Base-by-base conservation (phyloP, 1,140 invertebrate genomes). In the Cotesia glomerata region DNA sequence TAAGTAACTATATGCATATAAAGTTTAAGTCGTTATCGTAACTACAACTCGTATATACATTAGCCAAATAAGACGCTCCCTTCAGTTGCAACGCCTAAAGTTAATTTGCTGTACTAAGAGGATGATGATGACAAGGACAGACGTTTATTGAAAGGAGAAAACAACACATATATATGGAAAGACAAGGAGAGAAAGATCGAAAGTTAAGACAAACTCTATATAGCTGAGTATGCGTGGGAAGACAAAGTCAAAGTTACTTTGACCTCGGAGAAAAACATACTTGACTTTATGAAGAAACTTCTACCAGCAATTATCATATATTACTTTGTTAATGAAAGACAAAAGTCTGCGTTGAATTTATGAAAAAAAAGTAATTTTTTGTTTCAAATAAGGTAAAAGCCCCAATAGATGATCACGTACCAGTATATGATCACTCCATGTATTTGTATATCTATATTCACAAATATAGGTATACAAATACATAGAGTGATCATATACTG, bases 11-110 rank as follows among this genome's bases (percentile, higher is more conserved):
- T 65, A 39, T 65, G 14, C 49, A 65, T n/a, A 34, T 62, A 13
- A 13, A 18, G 5, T 62, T 26, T 35, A 14, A 35, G 59, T 62
- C 45, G 36, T 65, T 65, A 36, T 65, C 14, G 59, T 32, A 18
- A 32, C 26, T 35, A n/a, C 36, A 49, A n/a, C 63, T 65, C 49
- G 63, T 13, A 36, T 39, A 51, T 65, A 36, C 63, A 51, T 65
- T 26, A 39, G 26, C 63, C 63, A 65, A 65, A 65, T 65, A 65
- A 65, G 63, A 36, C 63, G 63, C 63, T 65, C 63, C 63, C 39
- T 49, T n/a, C 13, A 39, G 11, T 49, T 45, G 34, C 34, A 52
- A 45, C 36, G 45, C 45, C 45, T 45, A 9, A 18, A 52, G 63
- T 52, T 65, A 36, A 65, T 49, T 45, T 51, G 18, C 16, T 49